Conservation (phyloP, 2,113 vertebrate genomes). For the Colossoma macropomum region DNA sequence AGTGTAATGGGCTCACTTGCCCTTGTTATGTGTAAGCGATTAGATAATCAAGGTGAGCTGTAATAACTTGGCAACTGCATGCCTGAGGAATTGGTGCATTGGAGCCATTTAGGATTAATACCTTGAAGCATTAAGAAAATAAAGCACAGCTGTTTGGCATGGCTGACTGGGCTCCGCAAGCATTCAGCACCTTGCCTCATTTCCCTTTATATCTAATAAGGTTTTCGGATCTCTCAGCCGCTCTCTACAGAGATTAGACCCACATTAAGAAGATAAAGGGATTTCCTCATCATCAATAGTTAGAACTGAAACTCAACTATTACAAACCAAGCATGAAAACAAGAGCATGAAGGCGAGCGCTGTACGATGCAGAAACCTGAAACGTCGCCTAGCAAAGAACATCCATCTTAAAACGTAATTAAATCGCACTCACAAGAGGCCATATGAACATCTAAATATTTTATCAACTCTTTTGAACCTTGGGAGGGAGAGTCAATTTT, state of each 20-base stretch:
- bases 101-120: slow-evolving; percentile 48
- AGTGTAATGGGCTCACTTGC: slow-evolving; percentile 33
- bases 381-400: slow-evolving; percentile 14
- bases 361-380: neutral
- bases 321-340: slow-evolving; percentile 24
- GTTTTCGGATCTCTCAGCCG: slow-evolving; percentile 24
- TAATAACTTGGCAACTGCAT: slow-evolving; percentile 54
- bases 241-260: neutral
- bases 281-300: slow-evolving; percentile 35
- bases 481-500: slow-evolving; percentile 40
- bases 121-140: slow-evolving; percentile 49
- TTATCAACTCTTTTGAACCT: slow-evolving; percentile 51
- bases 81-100: slow-evolving; percentile 18
- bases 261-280: neutral
- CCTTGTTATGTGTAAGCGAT: slow-evolving; percentile 48
- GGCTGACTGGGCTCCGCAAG: slow-evolving; percentile 9
- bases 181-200: slow-evolving; percentile 40
- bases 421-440: slow-evolving; percentile 30
- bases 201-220: slow-evolving; percentile 46
- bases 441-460: slow-evolving; percentile 49
- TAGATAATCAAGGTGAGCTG: slow-evolving; percentile 47
- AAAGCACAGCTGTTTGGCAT: slow-evolving; percentile 53
- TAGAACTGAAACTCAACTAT: slow-evolving; percentile 33
- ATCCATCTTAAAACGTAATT: slow-evolving; percentile 36
- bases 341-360: slow-evolving; percentile 8